Evolutionary conservation across 2,113 vertebrate genomes (phyloP).

Genomic region (Nanorana parkeri): DNA sequence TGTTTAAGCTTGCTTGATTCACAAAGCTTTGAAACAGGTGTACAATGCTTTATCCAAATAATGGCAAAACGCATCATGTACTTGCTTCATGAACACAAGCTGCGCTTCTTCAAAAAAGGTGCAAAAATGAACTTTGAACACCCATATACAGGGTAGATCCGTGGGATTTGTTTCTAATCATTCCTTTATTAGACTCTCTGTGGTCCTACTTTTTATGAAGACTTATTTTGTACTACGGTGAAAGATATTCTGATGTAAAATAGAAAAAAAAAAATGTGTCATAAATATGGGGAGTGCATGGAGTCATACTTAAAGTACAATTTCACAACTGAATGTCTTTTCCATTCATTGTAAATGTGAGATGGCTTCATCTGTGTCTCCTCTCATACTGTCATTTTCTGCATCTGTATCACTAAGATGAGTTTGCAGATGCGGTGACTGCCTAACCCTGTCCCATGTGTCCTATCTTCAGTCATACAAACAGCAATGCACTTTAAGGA

Average conservation of each 20-base stretch:
- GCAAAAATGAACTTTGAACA: constrained; percentile 15
- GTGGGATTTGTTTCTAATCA: constrained; percentile 39
- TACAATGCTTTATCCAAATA: background rate
- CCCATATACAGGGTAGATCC: constrained; percentile 17
- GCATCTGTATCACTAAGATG: constrained; percentile 2
- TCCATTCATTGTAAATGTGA: background rate
- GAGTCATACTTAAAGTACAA: constrained; percentile 22
- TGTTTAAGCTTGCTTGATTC: background rate
- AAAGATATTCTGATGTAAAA: constrained; percentile 16
- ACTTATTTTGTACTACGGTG: constrained; percentile 31
- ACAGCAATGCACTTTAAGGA: constrained; percentile 55
- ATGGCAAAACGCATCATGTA: background rate
- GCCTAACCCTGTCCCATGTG: background rate
- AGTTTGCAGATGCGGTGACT: background rate
- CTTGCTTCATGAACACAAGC: background rate
- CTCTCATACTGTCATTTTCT: background rate
- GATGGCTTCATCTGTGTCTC: background rate
- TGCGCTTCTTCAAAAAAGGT: background rate
- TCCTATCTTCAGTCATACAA: constrained; percentile 19
- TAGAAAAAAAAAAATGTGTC: constrained; percentile 17
- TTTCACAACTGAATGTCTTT: constrained; percentile 38
- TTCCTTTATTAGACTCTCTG: constrained; percentile 35
- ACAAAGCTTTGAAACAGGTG: background rate
- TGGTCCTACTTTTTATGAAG: constrained; percentile 25
- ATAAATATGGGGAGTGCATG: constrained; percentile 21